These are phyloP conservation scores for Aplysia californica DNA, from an alignment of 1,140 invertebrate species.

Conservation along the genomic window DNA sequence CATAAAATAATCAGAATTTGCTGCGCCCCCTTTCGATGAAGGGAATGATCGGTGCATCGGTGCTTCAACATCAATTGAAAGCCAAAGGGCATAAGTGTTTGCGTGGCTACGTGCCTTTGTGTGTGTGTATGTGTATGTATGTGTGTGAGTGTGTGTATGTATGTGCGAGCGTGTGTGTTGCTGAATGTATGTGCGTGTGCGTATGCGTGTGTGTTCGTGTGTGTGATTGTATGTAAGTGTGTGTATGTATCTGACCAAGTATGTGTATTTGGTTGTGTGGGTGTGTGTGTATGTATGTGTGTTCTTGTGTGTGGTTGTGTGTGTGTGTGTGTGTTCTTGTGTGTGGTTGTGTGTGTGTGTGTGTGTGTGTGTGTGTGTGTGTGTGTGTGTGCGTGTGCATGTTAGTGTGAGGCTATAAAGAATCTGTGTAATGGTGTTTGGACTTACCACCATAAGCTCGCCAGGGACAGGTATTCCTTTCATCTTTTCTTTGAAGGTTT, in stretches of 20 bases:
- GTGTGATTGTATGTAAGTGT: not conserved
- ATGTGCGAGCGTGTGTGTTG: not conserved
- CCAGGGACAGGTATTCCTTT: constrained; percentile 8
- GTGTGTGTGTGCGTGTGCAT: not conserved
- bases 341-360: not conserved
- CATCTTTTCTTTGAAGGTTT: constrained; percentile 68
- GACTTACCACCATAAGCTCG: constrained; percentile 9
- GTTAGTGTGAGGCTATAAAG: not conserved
- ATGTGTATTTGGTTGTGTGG: not conserved
- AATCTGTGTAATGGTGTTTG: not conserved
- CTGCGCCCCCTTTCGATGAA: no score
- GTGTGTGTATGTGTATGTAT: constrained; percentile 22
- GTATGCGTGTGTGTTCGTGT: not conserved
- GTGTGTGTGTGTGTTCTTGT: not conserved
- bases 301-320: not conserved
- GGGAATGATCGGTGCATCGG: no score
- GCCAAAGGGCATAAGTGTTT: no score
- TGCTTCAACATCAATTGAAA: no score
- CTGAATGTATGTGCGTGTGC: not conserved
- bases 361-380: not conserved
- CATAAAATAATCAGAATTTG: no score
- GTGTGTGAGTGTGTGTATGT: constrained; percentile 20
- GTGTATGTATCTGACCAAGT: not conserved
- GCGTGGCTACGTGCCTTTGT: not conserved
- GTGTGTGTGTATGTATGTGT: not conserved